Evolutionary conservation across 92 coral and sea anemone species (phyloP).

Genomic region (Bergia sp.): DNA sequence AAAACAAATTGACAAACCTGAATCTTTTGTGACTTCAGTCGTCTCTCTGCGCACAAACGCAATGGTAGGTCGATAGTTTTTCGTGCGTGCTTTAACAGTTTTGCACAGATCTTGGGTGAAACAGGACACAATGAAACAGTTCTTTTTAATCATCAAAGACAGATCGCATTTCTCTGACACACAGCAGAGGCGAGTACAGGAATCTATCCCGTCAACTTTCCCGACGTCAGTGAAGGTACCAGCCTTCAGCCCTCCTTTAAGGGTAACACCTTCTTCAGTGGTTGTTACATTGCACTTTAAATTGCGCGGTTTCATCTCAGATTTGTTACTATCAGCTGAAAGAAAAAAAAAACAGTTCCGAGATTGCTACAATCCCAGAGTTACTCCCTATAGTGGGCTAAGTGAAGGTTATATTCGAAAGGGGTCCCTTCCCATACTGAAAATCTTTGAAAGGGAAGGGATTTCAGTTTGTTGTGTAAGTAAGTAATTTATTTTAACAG

Average conservation of each 20-base stretch:
- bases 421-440: no score
- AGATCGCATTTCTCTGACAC: slow-evolving; percentile 92
- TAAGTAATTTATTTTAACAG: no score
- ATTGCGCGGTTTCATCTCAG: slow-evolving; percentile 78
- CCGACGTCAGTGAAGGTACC: slow-evolving; percentile 97
- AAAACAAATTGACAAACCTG: slow-evolving; percentile 62
- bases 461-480: no score
- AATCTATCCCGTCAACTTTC: slow-evolving; percentile 78
- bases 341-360: neutral
- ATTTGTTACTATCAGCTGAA: slow-evolving; percentile 55
- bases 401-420: no score
- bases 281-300: slow-evolving; percentile 80
- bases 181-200: slow-evolving; percentile 92
- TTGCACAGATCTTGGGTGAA: slow-evolving; percentile 81
- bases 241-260: slow-evolving; percentile 87
- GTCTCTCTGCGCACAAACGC: slow-evolving; percentile 80
- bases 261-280: slow-evolving; percentile 85
- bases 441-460: no score
- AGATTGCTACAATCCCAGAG: no score
- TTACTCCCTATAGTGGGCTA: no score
- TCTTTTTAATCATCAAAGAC: slow-evolving; percentile 79
- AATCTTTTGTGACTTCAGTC: slow-evolving; percentile 74
- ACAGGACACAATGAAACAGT: slow-evolving; percentile 92
- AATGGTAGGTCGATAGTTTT: slow-evolving; percentile 80
- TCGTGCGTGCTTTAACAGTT: slow-evolving; percentile 81